These are phyloP conservation scores for Sparus aurata DNA, from an alignment of 2,797 vertebrate genomes.

Conservation along the genomic window DNA sequence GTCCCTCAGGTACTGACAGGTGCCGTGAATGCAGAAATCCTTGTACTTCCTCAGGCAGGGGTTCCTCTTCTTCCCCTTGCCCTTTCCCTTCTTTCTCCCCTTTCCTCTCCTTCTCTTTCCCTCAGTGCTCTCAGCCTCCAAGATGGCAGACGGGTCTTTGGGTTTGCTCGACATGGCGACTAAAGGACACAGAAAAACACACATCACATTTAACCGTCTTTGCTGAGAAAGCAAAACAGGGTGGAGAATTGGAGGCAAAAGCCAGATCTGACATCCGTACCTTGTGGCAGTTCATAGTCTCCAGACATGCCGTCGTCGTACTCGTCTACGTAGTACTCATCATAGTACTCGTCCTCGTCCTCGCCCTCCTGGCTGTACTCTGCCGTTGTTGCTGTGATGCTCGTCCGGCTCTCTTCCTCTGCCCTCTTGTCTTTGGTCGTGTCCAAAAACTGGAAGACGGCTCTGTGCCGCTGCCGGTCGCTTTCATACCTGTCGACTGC, in stretches of 20 bases:
- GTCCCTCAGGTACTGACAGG: slow-evolving; percentile 90
- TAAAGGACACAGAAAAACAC: slow-evolving; percentile 57
- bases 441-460: slow-evolving; percentile 82
- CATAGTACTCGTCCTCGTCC: slow-evolving; percentile 62
- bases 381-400: slow-evolving; percentile 37
- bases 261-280: slow-evolving; percentile 58
- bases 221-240: too few relatives aligned
- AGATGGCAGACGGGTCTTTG: slow-evolving; percentile 81
- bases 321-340: slow-evolving; percentile 75
- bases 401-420: slow-evolving; percentile 62
- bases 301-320: slow-evolving; percentile 81
- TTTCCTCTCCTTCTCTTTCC: slow-evolving; percentile 74
- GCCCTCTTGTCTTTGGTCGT: slow-evolving; percentile 66
- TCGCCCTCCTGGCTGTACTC: slow-evolving; percentile 48
- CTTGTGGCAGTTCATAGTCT: slow-evolving; percentile 77
- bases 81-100: slow-evolving; percentile 90
- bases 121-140: slow-evolving; percentile 80
- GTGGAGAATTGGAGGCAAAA: not conserved
- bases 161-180: slow-evolving; percentile 94
- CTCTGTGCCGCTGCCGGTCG: slow-evolving; percentile 77
- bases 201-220: not conserved
- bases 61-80: slow-evolving; percentile 95
- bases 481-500: slow-evolving; percentile 83
- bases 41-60: slow-evolving; percentile 94
- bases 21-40: slow-evolving; percentile 96